phyloP scores from a whole-genome alignment of 2,797 vertebrate genomes.

The Propithecus deckenii region DNA sequence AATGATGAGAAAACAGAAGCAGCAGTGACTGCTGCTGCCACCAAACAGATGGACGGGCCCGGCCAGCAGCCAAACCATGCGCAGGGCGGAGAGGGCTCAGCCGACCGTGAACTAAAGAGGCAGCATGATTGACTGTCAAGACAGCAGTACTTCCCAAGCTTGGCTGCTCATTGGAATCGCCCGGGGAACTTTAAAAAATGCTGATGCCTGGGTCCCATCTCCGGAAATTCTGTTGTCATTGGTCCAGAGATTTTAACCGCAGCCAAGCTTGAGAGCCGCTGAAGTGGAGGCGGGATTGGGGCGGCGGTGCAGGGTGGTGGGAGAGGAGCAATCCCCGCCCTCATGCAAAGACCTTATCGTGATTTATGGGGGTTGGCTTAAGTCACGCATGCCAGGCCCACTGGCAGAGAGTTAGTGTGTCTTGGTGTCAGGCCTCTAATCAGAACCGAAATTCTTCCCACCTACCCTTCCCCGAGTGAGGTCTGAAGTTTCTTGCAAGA shows the following conservation, averaged over 20 bases:
- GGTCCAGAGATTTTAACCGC: neutral
- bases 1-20: conserved; percentile 16
- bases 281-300: neutral
- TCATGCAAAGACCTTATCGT: neutral
- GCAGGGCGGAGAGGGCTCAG: conserved; percentile 37
- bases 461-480: neutral
- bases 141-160: neutral
- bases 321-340: neutral
- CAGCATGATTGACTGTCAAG: neutral
- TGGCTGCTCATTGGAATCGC: neutral
- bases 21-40: neutral
- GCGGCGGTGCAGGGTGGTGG: neutral
- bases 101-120: neutral
- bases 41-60: neutral
- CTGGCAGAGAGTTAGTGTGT: neutral
- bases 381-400: neutral
- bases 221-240: neutral
- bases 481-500: neutral
- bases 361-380: neutral
- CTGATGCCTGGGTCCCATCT: neutral
- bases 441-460: neutral
- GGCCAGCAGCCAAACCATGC: conserved; percentile 29
- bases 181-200: neutral
- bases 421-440: neutral
- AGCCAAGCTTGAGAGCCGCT: neutral